Conservation (phyloP, 2,888 invertebrate genomes). For the Sesia apiformis region DNA sequence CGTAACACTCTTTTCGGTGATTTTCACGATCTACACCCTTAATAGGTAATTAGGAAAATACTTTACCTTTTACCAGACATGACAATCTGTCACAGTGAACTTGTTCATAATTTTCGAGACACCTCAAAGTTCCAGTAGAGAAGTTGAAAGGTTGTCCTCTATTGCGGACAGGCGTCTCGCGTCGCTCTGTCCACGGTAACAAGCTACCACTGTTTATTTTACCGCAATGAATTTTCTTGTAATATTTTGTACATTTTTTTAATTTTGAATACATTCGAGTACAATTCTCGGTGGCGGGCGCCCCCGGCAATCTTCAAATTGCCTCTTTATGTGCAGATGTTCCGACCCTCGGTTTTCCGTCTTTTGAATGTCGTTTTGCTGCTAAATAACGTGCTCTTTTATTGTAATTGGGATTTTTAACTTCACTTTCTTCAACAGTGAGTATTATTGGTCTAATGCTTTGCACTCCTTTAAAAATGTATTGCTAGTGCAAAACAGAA, state of each 20-base stretch:
- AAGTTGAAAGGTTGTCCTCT: too few relatives aligned
- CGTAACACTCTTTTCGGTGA: too few relatives aligned
- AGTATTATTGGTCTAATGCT: background rate
- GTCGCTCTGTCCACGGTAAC: conserved; percentile 34
- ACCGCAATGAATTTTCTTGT: conserved; percentile 66
- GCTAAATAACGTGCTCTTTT: conserved; percentile 70
- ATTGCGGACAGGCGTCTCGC: too few relatives aligned
- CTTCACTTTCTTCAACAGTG: background rate
- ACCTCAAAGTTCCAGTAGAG: too few relatives aligned
- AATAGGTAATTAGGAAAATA: too few relatives aligned
- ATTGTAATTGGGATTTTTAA: conserved; percentile 55
- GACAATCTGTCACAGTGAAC: too few relatives aligned
- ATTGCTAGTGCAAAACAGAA: too few relatives aligned
- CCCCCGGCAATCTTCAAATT: conserved; percentile 74
- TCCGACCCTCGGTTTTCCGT: conserved; percentile 71
- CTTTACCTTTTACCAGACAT: too few relatives aligned
- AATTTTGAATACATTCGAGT: conserved; percentile 72
- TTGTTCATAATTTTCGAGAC: too few relatives aligned
- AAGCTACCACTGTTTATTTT: conserved; percentile 68
- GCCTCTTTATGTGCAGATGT: conserved; percentile 75
- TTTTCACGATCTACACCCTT: too few relatives aligned
- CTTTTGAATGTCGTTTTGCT: conserved; percentile 73
- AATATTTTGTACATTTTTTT: conserved; percentile 67
- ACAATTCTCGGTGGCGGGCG: conserved; percentile 64
- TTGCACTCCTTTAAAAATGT: too few relatives aligned